phyloP scores from a whole-genome alignment of 92 coral and sea anemone species.

The Metridium senile region DNA sequence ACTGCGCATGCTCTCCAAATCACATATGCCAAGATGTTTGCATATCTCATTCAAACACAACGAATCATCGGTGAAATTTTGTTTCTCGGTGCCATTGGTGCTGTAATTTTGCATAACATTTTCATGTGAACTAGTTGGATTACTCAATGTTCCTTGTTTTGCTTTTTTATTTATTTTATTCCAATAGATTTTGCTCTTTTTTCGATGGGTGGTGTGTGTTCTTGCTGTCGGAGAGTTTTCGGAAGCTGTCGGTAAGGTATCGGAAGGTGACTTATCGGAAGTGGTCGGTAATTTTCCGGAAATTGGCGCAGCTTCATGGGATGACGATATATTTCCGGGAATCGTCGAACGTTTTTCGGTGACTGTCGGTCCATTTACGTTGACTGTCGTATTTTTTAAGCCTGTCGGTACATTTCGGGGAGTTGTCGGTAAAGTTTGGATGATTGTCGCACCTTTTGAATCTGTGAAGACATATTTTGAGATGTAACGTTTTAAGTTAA shows the following conservation, averaged over 20 bases:
- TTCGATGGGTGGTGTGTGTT: neutral
- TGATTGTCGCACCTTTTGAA: no score
- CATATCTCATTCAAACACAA: constrained; percentile 17
- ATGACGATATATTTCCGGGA: no score
- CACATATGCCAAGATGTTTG: constrained; percentile 19
- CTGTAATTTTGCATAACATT: neutral
- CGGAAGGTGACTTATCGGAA: neutral
- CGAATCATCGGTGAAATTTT: neutral
- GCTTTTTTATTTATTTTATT: constrained; percentile 18
- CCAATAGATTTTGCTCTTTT: constrained; percentile 11
- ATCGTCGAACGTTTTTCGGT: no score
- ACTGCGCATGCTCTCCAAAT: constrained; percentile 1
- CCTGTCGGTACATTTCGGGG: no score
- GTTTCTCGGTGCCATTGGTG: neutral
- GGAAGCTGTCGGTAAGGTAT: neutral
- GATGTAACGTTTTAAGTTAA: no score
- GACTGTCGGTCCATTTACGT: no score
- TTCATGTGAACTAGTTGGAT: neutral
- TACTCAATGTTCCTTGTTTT: neutral
- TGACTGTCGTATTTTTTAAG: no score
- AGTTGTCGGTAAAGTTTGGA: no score
- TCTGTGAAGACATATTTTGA: no score
- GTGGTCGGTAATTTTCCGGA: no score
- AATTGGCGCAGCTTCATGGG: no score
- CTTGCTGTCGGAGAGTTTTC: neutral